A percentile compares a stretch with the other conserved stretches of the same genome.
Conservation (phyloP, 2,888 invertebrate genomes). For the Lepidochrysops patricia region DNA sequence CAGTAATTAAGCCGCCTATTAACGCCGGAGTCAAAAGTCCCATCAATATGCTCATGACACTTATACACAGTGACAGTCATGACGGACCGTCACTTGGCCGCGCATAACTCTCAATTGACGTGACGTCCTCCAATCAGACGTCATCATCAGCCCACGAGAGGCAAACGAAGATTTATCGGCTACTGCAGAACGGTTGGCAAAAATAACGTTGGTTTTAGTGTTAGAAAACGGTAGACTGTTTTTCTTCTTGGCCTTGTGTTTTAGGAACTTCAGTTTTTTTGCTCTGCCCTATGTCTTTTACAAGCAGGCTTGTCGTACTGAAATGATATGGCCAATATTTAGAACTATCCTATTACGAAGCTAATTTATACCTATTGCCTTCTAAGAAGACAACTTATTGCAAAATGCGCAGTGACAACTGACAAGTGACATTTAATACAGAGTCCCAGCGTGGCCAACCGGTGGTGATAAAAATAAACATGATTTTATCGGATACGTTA, state of each 20-base stretch:
- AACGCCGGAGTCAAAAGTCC: constrained; percentile 7
- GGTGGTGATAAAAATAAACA: constrained; percentile 33
- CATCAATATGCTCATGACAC: constrained; percentile 5
- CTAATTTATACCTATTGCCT: neutral
- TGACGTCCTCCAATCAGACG: neutral
- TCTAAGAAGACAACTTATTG: neutral
- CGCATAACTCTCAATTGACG: constrained; percentile 15
- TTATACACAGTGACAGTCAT: neutral
- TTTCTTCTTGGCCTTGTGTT: no score
- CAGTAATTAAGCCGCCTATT: neutral
- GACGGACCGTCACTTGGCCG: constrained; percentile 4
- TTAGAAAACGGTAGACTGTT: no score
- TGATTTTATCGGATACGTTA: constrained; percentile 59
- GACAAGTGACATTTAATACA: constrained; percentile 7
- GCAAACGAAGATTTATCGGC: no score
- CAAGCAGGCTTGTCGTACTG: no score
- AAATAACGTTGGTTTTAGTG: no score
- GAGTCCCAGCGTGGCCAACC: neutral
- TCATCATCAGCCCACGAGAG: constrained; percentile 8
- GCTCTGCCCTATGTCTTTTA: no score
- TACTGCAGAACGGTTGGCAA: no score
- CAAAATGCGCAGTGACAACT: neutral
- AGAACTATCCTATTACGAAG: no score
- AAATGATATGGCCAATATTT: no score
- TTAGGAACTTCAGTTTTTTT: no score